phyloP scores from a whole-genome alignment of 2,113 vertebrate species.

The Vimba vimba region DNA sequence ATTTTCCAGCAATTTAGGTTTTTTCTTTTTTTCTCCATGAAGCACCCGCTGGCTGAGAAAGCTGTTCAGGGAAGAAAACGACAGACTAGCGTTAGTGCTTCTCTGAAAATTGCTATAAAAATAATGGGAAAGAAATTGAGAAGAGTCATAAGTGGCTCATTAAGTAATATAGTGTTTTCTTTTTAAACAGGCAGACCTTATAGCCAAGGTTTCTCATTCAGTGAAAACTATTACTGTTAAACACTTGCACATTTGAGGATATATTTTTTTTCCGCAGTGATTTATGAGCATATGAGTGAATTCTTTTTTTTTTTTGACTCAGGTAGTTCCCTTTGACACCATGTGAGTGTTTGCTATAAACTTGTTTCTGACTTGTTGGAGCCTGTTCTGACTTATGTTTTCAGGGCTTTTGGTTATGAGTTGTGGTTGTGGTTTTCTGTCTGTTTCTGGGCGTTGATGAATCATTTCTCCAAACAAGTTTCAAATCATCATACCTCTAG shows the following conservation, averaged over 20 bases:
- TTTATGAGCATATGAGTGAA: not conserved
- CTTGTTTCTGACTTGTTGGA: not conserved
- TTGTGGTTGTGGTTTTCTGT: slow-evolving; percentile 60
- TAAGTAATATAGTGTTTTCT: slow-evolving; percentile 72
- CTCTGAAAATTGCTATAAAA: slow-evolving; percentile 71
- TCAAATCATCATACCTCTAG: not conserved
- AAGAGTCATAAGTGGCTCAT: slow-evolving; percentile 70
- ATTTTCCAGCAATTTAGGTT: slow-evolving; percentile 56
- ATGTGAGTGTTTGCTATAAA: not conserved
- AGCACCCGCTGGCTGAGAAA: slow-evolving; percentile 48
- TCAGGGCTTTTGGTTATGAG: slow-evolving; percentile 13
- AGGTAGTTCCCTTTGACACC: not conserved
- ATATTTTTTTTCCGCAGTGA: not conserved
- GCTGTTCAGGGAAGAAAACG: slow-evolving; percentile 39
- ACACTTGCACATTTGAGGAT: slow-evolving; percentile 39
- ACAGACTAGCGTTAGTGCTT: slow-evolving; percentile 54
- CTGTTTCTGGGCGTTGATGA: slow-evolving; percentile 56
- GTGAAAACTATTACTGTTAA: slow-evolving; percentile 59
- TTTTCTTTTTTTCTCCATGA: slow-evolving; percentile 36
- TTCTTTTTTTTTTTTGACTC: not conserved
- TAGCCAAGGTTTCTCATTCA: slow-evolving; percentile 57
- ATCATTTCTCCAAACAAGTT: slow-evolving; percentile 1
- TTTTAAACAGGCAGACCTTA: slow-evolving; percentile 53
- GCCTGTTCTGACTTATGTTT: slow-evolving; percentile 31
- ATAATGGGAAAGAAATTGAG: slow-evolving; percentile 71